Conservation (phyloP, 2,113 vertebrate genomes). For the Camelus bactrianus region DNA sequence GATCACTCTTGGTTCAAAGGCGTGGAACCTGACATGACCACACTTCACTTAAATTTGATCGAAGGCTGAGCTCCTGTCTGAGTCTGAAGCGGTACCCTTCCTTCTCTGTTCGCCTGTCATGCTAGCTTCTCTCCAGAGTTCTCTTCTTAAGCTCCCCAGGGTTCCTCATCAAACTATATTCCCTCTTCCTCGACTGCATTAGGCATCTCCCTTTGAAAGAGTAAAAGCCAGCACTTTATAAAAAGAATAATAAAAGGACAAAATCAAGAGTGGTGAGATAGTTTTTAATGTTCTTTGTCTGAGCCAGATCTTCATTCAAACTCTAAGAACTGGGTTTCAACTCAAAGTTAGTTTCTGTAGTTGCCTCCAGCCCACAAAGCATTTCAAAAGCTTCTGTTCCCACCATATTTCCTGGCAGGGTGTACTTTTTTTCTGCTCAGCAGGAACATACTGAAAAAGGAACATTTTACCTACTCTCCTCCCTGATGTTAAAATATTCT, state of each 20-base stretch:
- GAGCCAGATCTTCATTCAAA: neutral
- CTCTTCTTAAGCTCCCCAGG: neutral
- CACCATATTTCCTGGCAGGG: neutral
- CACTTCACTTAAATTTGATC: no score
- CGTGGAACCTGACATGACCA: accelerated
- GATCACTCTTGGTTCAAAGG: neutral
- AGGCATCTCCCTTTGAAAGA: neutral
- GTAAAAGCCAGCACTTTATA: neutral
- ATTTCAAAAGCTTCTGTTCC: neutral
- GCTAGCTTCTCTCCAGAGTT: neutral
- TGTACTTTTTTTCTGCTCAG: neutral
- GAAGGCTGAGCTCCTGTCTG: accelerated
- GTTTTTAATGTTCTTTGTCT: neutral
- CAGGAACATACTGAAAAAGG: neutral
- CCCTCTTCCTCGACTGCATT: neutral
- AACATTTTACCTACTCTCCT: neutral
- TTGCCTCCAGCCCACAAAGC: neutral
- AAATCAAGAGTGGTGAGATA: neutral
- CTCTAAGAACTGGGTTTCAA: neutral
- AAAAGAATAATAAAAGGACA: neutral
- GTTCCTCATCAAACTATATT: neutral
- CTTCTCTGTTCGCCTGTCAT: neutral
- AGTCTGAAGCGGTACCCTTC: accelerated
- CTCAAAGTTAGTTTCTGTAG: neutral
- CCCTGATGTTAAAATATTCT: neutral